A percentile compares a stretch with the other conserved stretches of the same genome.
Evolutionary conservation across 1,140 invertebrate genomes (phyloP).

Genomic region (Leptonema lineaticorne): DNA sequence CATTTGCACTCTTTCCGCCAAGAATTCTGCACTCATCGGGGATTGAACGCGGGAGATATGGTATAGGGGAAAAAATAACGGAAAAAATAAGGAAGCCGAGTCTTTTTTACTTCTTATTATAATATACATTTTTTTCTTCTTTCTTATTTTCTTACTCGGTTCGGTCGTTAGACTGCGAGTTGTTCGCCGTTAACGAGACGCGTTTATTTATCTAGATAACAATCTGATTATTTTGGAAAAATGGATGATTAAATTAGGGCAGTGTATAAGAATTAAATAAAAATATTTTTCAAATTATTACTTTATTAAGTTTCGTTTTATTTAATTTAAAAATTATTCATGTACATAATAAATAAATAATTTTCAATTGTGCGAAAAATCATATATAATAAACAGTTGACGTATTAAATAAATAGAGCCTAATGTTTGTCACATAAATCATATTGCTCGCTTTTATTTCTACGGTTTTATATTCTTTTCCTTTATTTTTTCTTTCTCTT

Average conservation of each 20-base stretch:
- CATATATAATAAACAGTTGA: slow-evolving; percentile 1
- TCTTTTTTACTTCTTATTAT: background rate
- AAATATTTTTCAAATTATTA: background rate
- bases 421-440: background rate
- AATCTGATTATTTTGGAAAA: background rate
- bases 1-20: background rate
- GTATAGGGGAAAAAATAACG: background rate
- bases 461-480: too few relatives aligned
- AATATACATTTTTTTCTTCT: background rate
- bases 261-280: background rate
- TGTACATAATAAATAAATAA: too few relatives aligned
- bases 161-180: slow-evolving; percentile 14
- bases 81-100: background rate
- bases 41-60: background rate
- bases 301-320: background rate
- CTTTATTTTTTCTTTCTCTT: too few relatives aligned
- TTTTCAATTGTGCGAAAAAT: too few relatives aligned
- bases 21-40: too few relatives aligned
- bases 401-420: slow-evolving; percentile 4
- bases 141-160: background rate
- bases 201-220: slow-evolving; percentile 11
- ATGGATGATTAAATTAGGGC: background rate
- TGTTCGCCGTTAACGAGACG: slow-evolving; percentile 5
- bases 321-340: background rate
- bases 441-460: background rate